phyloP scores from a whole-genome alignment of 2,888 invertebrate species.

The Hartigia nigra region DNA sequence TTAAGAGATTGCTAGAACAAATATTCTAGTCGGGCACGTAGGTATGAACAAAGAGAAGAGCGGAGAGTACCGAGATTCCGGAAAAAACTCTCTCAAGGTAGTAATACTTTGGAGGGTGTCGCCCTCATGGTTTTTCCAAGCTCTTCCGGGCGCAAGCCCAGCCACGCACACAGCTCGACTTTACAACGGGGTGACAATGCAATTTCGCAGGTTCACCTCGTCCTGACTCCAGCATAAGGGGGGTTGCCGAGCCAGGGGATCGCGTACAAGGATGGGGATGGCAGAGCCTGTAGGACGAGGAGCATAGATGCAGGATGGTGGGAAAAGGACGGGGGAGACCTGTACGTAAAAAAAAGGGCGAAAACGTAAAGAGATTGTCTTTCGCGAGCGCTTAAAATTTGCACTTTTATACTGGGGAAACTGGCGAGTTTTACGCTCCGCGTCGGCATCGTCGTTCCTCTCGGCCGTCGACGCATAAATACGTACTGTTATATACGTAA shows the following conservation, averaged over 20 bases:
- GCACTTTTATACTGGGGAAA: conserved; percentile 45
- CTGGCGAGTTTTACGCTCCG: not conserved
- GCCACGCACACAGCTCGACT: not conserved
- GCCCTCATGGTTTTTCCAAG: not conserved
- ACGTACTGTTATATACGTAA: not conserved
- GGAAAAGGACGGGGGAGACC: not conserved
- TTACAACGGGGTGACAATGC: conserved; percentile 46
- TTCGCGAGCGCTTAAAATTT: conserved; percentile 53
- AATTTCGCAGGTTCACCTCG: conserved; percentile 43
- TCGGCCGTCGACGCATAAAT: not conserved
- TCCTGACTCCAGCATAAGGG: not conserved
- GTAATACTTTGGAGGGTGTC: not conserved
- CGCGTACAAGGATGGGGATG: not conserved
- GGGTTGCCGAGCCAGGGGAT: not conserved
- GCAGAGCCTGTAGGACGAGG: not conserved
- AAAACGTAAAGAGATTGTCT: conserved; percentile 48
- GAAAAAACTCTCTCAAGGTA: not conserved
- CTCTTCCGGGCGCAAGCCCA: not conserved
- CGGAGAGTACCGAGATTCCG: not conserved
- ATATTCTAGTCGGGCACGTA: not conserved
- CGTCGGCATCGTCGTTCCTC: not conserved
- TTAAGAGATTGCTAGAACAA: not conserved
- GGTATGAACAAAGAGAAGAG: not conserved
- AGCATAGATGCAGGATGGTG: not conserved
- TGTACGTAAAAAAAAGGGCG: not conserved